Conservation (phyloP, 2,888 invertebrate genomes). For the Athetis lepigone region DNA sequence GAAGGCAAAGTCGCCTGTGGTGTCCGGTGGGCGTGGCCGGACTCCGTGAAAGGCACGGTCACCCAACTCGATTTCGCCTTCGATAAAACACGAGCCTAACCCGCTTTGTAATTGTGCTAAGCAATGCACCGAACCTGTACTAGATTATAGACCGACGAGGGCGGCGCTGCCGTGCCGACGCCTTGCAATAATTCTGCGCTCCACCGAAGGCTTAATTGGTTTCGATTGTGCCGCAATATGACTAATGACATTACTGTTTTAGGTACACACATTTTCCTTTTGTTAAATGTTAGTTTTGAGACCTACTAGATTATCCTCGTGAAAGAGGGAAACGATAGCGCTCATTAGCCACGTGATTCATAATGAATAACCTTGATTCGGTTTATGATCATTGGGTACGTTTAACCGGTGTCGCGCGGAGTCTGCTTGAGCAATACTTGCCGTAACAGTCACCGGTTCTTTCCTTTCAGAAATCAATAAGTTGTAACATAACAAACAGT, state of each 20-base stretch:
- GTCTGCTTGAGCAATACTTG: constrained; percentile 73
- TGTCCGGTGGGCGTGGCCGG: constrained; percentile 77
- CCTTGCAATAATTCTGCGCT: constrained; percentile 67
- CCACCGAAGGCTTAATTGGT: constrained; percentile 78
- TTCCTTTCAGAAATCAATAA: constrained; percentile 69
- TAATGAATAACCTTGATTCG: constrained; percentile 75
- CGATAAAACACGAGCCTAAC: constrained; percentile 76
- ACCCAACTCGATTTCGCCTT: constrained; percentile 81
- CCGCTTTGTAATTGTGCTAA: constrained; percentile 72
- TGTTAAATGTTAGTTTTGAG: constrained; percentile 17
- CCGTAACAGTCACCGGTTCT: constrained; percentile 67
- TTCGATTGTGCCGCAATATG: constrained; percentile 69
- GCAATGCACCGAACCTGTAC: constrained; percentile 72
- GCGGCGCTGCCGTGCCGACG: constrained; percentile 58
- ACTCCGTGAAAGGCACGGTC: constrained; percentile 84
- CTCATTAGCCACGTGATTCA: constrained; percentile 73
- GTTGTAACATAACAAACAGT: constrained; percentile 62
- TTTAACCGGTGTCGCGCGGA: constrained; percentile 65
- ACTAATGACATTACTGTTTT: constrained; percentile 71
- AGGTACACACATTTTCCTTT: constrained; percentile 68
- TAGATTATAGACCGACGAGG: constrained; percentile 60
- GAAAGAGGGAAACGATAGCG: constrained; percentile 66
- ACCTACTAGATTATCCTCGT: constrained; percentile 19
- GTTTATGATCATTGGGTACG: constrained; percentile 69
- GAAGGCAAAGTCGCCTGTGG: constrained; percentile 72